Evolutionary conservation across 2,888 invertebrate genomes (phyloP).

Genomic region (Zaprionus bogoriensis): DNA sequence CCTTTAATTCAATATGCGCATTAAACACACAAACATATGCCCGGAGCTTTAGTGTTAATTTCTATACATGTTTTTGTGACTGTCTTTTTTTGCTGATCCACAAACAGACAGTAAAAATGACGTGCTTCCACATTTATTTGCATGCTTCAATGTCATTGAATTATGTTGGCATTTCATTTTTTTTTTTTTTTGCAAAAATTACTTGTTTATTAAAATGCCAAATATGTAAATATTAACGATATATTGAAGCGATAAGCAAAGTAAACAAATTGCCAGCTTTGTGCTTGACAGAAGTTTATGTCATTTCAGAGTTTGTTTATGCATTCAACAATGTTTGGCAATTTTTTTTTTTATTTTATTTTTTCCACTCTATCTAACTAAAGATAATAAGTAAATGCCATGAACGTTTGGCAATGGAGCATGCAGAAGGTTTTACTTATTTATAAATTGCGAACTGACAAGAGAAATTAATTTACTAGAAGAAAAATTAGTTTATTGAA

Average conservation of each 20-base stretch:
- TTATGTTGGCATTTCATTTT: too few relatives aligned
- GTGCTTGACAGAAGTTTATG: slow-evolving; percentile 6
- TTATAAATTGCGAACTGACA: slow-evolving; percentile 15
- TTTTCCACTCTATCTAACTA: too few relatives aligned
- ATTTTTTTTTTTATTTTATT: too few relatives aligned
- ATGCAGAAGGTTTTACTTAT: slow-evolving; percentile 13
- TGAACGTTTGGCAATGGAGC: slow-evolving; percentile 1
- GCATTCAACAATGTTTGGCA: slow-evolving; percentile 9
- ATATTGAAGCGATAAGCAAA: slow-evolving; percentile 8
- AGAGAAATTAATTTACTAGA: slow-evolving; percentile 4
- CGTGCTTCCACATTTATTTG: slow-evolving; percentile 29
- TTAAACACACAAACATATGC: slow-evolving; percentile 4
- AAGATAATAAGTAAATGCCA: too few relatives aligned
- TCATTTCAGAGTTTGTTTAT: slow-evolving; percentile 29
- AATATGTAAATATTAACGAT: neutral
- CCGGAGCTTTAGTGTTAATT: slow-evolving; percentile 49
- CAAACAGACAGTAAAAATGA: slow-evolving; percentile 26
- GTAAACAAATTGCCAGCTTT: slow-evolving; percentile 18
- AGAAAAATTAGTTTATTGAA: neutral
- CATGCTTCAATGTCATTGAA: slow-evolving; percentile 45
- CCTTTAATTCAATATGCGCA: slow-evolving; percentile 46
- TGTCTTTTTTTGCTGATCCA: slow-evolving; percentile 11
- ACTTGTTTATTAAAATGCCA: slow-evolving; percentile 48
- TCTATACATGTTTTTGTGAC: slow-evolving; percentile 43
- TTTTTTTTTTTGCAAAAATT: slow-evolving; percentile 60